Evolutionary conservation across 1,140 invertebrate species (phyloP).

Genomic region (Procambarus virginalis): DNA sequence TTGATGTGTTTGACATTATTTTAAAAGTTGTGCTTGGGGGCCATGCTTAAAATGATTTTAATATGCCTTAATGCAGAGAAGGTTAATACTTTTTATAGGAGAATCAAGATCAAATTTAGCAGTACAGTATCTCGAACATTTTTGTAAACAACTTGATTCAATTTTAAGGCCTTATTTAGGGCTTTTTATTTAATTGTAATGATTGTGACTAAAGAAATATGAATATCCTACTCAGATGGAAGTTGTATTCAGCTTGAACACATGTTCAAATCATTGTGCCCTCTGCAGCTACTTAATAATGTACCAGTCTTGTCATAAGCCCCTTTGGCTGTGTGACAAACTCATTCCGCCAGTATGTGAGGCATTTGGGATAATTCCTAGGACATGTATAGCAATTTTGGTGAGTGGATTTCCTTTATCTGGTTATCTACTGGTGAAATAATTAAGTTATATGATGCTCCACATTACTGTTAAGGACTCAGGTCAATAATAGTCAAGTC

Average conservation of each 20-base stretch:
- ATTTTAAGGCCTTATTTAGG: background rate
- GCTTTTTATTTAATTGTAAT: background rate
- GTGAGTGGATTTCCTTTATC: background rate
- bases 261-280: background rate
- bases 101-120: no score
- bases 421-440: background rate
- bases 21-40: no score
- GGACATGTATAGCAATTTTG: background rate
- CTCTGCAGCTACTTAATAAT: background rate
- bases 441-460: background rate
- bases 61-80: no score
- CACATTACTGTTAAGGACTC: conserved; percentile 7
- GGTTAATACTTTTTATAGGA: no score
- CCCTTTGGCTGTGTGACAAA: background rate
- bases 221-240: background rate
- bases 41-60: no score
- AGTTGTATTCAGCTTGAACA: background rate
- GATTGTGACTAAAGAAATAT: background rate
- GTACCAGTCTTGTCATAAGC: background rate
- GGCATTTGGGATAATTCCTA: background rate
- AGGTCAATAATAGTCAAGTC: background rate
- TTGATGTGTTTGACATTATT: background rate
- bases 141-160: background rate
- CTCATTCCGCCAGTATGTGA: conserved; percentile 1
- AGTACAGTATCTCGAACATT: background rate